A percentile compares a stretch with the other conserved stretches of the same genome.
phyloP scores from a whole-genome alignment of 2,113 vertebrate species.

The Microcebus jonahi region DNA sequence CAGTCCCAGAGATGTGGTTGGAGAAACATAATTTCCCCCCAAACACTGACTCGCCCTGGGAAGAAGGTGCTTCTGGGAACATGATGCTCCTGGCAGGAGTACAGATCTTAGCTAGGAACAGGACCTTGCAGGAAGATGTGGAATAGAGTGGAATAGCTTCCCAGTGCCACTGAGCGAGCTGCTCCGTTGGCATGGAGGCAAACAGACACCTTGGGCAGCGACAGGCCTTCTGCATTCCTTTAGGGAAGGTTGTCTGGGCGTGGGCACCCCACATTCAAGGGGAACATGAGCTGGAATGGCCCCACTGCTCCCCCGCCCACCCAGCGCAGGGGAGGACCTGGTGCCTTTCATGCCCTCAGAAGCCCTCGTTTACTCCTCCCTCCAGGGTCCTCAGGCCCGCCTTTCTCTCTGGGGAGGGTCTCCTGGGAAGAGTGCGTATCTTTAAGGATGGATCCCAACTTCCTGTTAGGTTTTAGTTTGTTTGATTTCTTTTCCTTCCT shows the following conservation, averaged over 20 bases:
- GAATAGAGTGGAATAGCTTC: not conserved
- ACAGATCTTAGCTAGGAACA: not conserved
- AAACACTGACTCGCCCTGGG: not conserved
- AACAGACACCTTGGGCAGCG: not conserved
- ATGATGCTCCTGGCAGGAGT: not conserved
- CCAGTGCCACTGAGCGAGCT: not conserved
- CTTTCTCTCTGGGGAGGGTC: not conserved
- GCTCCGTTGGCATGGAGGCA: not conserved
- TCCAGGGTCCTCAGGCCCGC: not conserved
- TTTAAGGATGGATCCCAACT: not conserved
- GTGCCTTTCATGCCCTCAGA: not conserved
- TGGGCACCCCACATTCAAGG: not conserved
- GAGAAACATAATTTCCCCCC: not conserved
- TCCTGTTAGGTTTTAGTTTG: slow-evolving; percentile 32
- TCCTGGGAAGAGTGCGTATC: not conserved
- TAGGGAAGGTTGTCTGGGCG: not conserved
- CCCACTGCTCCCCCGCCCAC: too few species aligned
- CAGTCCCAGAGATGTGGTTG: not conserved
- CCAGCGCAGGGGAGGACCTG: too few species aligned
- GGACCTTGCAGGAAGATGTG: not conserved
- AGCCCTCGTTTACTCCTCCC: not conserved
- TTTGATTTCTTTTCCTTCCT: not conserved
- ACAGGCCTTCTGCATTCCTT: not conserved
- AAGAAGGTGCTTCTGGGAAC: slow-evolving; percentile 38
- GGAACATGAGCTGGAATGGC: not conserved